Base-by-base conservation (phyloP, 2,888 invertebrate genomes). In the Autographa gamma region DNA sequence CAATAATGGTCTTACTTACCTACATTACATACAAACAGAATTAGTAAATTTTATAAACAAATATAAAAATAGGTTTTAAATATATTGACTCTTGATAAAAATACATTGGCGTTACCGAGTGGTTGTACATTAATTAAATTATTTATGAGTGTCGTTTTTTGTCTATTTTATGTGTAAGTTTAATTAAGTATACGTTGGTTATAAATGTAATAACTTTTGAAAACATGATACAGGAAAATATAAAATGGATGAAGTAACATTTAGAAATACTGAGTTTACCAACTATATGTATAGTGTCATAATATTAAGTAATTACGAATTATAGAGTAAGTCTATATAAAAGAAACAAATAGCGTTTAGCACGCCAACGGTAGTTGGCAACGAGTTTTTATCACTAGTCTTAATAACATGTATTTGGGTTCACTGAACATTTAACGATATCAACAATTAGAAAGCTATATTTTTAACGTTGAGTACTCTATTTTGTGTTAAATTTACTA, bases 371-470 rank as follows among this genome's bases (percentile, higher is more conserved):
- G 58, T 66, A 62, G 61, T 62, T 56, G 16, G n/a, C 8, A 80
- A 81, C 82, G 71, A 25, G 82, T 82, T 71, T 80, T 83, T 81
- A 80, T 82, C 84, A 73, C 59, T 16, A 9, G 34, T 38, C 63
- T 75, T 65, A 70, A 74, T 74, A 69, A 64, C 66, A 66, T 77
- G 84, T 66, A 82, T 77, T 71, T 84, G 69, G 80, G 80, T 83
- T 66, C 65, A 73, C 34, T 63, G 71, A 68, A 69, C 63, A 66
- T 54, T 56, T 67, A 71, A 69, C 32, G 61, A 66, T 71, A 72
- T 71, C 58, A 48, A 48, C 62, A 72, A 71, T 76, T 81, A 74
- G 73, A 76, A 78, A 72, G 70, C 66, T 62, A 60, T 2, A 58
- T 60, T 54, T 62, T 43, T 61, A 56, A 63, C 48, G 41, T 58